A percentile compares a stretch with the other conserved stretches of the same genome.
Conservation (phyloP, 1,140 invertebrate genomes). For the Drosophila lacertosa region DNA sequence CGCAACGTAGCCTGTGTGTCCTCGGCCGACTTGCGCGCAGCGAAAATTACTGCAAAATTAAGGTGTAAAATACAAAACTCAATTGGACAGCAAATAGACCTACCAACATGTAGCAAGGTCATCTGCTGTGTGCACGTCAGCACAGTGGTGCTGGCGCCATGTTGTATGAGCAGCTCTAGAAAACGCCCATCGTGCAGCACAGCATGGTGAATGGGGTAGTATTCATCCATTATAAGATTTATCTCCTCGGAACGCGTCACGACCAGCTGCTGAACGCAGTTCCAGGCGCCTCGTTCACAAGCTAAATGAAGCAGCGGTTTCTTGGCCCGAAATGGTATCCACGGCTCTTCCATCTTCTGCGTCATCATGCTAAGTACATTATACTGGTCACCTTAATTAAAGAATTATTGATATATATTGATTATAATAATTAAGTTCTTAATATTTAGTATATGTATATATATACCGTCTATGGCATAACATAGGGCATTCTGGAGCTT, state of each 20-base stretch:
- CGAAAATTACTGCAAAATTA: constrained; percentile 85
- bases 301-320: constrained; percentile 88
- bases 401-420: too few species aligned
- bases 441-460: too few species aligned
- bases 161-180: constrained; percentile 87
- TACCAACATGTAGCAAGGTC: constrained; percentile 88
- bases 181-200: constrained; percentile 88
- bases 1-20: constrained; percentile 88
- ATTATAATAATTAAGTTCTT: too few species aligned
- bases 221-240: constrained; percentile 90
- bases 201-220: constrained; percentile 90
- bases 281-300: constrained; percentile 89
- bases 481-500: constrained; percentile 90
- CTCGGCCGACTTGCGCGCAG: constrained; percentile 88
- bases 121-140: constrained; percentile 90
- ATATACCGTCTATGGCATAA: constrained; percentile 88
- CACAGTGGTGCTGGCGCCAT: constrained; percentile 88
- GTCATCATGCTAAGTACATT: constrained; percentile 87
- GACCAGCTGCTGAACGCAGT: constrained; percentile 88
- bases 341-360: constrained; percentile 89
- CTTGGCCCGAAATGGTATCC: constrained; percentile 86
- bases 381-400: constrained; percentile 86
- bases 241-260: constrained; percentile 89
- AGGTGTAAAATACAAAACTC: constrained; percentile 4
- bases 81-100: constrained; percentile 27